Conservation (phyloP, 2,888 invertebrate genomes). For the Eupsilia transversa region DNA sequence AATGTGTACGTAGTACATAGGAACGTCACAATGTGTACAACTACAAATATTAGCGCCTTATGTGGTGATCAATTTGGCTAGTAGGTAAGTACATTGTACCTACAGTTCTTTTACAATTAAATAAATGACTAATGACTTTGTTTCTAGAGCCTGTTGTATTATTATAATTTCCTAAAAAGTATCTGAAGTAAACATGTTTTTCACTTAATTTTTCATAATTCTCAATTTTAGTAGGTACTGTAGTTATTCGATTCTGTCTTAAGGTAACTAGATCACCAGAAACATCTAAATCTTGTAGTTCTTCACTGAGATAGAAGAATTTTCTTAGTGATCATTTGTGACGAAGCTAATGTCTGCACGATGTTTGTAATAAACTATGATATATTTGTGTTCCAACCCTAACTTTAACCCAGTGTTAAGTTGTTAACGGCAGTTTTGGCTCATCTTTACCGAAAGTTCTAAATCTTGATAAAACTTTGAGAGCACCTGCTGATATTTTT, state of each 20-base stretch:
- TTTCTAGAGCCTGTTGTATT: not conserved
- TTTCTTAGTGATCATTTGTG: not conserved
- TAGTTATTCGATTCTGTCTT: not conserved
- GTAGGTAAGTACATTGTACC: not conserved
- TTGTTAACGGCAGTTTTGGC: conserved; percentile 29
- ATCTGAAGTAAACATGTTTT: not conserved
- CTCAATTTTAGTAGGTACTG: not conserved
- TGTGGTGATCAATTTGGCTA: not conserved
- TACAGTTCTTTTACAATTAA: not conserved
- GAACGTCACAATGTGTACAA: conserved; percentile 11
- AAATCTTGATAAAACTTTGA: conserved; percentile 35
- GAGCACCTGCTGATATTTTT: conserved; percentile 21
- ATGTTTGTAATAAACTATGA: not conserved
- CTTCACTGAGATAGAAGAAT: not conserved
- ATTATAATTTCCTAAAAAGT: not conserved
- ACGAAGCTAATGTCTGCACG: not conserved
- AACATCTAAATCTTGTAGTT: not conserved
- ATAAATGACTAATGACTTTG: conserved; percentile 1
- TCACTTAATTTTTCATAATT: not conserved
- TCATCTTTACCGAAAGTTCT: conserved; percentile 33
- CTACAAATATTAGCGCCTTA: not conserved
- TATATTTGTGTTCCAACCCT: conserved; percentile 6
- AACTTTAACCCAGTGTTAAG: conserved; percentile 18
- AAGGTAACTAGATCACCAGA: not conserved
- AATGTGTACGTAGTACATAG: not conserved